A percentile compares a stretch with the other conserved stretches of the same genome.
phyloP scores from a whole-genome alignment of 2,888 invertebrate genomes.

The Orthosia incerta region DNA sequence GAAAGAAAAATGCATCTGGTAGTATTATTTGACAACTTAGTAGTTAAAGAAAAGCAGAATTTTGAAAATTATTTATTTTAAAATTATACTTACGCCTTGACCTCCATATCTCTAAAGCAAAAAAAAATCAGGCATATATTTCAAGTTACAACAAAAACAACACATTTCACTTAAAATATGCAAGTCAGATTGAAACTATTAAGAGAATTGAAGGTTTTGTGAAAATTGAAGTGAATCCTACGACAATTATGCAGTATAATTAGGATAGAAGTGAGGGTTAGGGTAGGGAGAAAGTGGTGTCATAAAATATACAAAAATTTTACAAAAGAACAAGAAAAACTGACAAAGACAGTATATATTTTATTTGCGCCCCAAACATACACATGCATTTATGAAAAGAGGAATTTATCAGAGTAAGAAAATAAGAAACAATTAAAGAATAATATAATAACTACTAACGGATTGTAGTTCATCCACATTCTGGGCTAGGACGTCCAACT shows the following conservation, averaged over 20 bases:
- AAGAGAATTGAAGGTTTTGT: neutral
- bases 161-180: neutral
- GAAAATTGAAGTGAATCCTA: neutral
- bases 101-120: conserved; percentile 51
- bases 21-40: neutral
- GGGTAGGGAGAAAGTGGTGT: too few species aligned
- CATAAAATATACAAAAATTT: neutral
- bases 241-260: neutral
- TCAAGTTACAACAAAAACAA: neutral
- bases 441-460: conserved; percentile 52
- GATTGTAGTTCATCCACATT: conserved; percentile 63
- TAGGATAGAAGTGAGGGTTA: neutral
- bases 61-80: neutral
- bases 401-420: conserved; percentile 1
- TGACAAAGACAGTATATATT: neutral
- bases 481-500: conserved; percentile 61
- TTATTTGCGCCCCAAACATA: neutral
- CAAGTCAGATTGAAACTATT: neutral
- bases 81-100: conserved; percentile 47
- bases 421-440: conserved; percentile 16
- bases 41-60: neutral
- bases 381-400: neutral
- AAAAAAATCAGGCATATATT: conserved; percentile 5
- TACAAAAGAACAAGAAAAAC: neutral
- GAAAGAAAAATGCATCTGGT: neutral